Conservation (phyloP, 2,888 invertebrate genomes). For the Brachyopa scutellaris region DNA sequence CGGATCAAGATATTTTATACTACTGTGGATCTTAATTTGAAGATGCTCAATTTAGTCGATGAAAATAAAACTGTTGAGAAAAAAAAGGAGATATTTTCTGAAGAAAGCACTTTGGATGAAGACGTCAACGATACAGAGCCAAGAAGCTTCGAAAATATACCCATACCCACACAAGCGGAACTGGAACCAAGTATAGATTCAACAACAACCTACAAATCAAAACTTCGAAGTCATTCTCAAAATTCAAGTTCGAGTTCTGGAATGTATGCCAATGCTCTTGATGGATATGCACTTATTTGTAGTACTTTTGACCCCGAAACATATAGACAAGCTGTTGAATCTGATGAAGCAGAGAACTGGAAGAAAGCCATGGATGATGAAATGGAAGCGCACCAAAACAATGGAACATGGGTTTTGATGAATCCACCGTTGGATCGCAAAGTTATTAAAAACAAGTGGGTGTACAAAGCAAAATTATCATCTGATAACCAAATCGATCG, state of each 20-base stretch:
- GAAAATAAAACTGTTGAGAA: too few species aligned
- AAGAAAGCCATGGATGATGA: constrained; percentile 34
- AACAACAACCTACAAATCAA: too few species aligned
- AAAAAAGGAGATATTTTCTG: background rate
- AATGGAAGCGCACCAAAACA: too few species aligned
- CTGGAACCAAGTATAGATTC: background rate
- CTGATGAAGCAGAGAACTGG: background rate
- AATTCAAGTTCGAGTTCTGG: background rate
- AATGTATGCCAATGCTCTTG: background rate
- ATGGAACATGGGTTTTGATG: too few species aligned
- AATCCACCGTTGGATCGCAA: too few species aligned
- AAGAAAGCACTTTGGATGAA: background rate
- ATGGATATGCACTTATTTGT: constrained; percentile 27
- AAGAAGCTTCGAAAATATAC: too few species aligned
- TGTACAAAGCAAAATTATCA: too few species aligned
- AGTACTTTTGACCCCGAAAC: background rate
- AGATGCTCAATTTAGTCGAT: background rate
- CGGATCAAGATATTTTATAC: constrained; percentile 68
- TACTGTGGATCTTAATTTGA: background rate
- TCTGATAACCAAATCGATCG: too few species aligned
- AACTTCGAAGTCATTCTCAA: background rate
- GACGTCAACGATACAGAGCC: too few species aligned
- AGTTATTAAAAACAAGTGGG: too few species aligned
- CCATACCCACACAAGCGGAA: background rate
- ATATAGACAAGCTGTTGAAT: background rate